Evolutionary conservation across 1,140 invertebrate genomes (phyloP), one percentile per base, ranked within the genome.

Genomic region (Nasonia giraulti): DNA sequence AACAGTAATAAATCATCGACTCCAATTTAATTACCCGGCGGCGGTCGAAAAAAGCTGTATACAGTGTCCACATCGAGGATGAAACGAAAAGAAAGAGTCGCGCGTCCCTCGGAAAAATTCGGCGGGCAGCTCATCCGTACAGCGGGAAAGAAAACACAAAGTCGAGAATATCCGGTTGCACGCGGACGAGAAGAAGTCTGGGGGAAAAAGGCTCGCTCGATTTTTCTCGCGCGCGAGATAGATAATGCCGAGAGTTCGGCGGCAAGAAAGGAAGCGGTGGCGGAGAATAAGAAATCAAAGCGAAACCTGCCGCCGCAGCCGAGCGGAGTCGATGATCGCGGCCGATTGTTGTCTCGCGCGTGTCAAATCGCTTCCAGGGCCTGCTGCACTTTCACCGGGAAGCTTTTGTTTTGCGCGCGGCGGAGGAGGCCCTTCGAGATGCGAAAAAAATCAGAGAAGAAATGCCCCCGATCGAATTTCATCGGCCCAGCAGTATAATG

Each of bases 261-360:
- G 40, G 31, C 66, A 85, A 82, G 77, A 75, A 66, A 68, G 31
- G 74, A 50, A 84, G 73, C 27, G 33, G 10, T 74, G 55, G 71
- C 20, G 47, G 66, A 62, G 31, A 74, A 75, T 77, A 33, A 79
- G 76, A 80, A 86, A 83, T 79, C 62, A 83, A 78, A 69, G 82
- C 62, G 40, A 83, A 69, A 77, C 40, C 40, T 83, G 82, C 62
- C 62, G 55, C 74, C 74, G 82, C 27, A 27, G 27, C 5, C 5
- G 33, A 83, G 74, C 17, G 27, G 23, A 83, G 82, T 69, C 74
- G 74, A 83, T 78, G 75, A 83, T 83, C 74, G 33, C 55, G 55
- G n/a, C 74, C 82, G 73, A 83, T 83, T 78, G 81, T 82, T 76
- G 82, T 78, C 74, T 83, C 75, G 75, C 76, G 82, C 82, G 82